phyloP scores from a whole-genome alignment of 2,113 vertebrate species.

The Microtus ochrogaster region DNA sequence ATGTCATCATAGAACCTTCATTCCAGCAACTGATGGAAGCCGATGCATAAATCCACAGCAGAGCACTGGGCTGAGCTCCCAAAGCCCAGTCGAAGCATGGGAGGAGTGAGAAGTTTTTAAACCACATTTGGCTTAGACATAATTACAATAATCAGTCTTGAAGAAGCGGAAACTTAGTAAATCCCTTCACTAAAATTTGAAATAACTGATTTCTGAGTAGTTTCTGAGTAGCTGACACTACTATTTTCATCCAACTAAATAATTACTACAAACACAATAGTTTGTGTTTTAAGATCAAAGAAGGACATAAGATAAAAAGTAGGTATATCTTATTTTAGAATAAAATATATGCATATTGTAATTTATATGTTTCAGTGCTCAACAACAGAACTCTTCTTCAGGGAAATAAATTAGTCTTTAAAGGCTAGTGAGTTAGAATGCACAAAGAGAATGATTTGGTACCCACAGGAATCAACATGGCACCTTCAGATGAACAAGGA shows the following conservation, averaged over 20 bases:
- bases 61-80: too few species aligned
- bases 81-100: too few species aligned
- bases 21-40: too few species aligned
- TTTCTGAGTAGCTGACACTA: too few species aligned
- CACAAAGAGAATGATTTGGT: neutral
- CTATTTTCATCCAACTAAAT: neutral
- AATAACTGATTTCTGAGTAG: too few species aligned
- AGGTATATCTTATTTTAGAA: neutral
- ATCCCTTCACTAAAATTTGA: too few species aligned
- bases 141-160: too few species aligned
- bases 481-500: slow-evolving; percentile 3
- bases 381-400: neutral
- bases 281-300: neutral
- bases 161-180: too few species aligned
- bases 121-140: too few species aligned
- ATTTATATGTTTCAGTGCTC: neutral
- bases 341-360: neutral
- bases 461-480: neutral
- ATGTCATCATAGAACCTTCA: too few species aligned
- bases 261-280: neutral
- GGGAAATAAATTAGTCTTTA: slow-evolving; percentile 12
- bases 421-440: neutral
- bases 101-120: too few species aligned
- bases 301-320: neutral
- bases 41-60: too few species aligned